phyloP scores from a whole-genome alignment of 2,113 vertebrate species.

The Pionites leucogaster region DNA sequence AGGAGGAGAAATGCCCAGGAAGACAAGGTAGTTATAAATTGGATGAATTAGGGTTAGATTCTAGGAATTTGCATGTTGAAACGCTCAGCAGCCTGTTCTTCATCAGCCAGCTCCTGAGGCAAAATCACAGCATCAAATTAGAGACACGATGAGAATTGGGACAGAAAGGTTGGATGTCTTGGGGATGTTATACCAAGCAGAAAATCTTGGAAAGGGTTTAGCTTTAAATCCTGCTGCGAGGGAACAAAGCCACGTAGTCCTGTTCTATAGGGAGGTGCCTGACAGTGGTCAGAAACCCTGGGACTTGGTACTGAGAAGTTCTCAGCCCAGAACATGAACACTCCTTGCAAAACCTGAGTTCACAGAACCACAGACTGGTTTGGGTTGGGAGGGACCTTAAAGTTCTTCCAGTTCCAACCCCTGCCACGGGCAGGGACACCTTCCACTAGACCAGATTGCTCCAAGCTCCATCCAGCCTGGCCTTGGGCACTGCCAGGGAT shows the following conservation, averaged over 20 bases:
- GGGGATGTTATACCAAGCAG: accelerated
- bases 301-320: neutral
- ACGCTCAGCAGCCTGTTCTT: neutral
- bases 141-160: neutral
- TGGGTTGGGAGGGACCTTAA: neutral
- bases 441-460: neutral
- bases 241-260: neutral
- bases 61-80: neutral
- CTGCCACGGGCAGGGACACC: neutral
- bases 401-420: neutral
- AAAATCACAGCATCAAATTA: neutral
- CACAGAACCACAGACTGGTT: neutral
- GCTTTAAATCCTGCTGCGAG: neutral
- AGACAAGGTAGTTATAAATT: neutral
- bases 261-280: neutral
- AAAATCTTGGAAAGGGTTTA: neutral
- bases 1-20: neutral
- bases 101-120: accelerated
- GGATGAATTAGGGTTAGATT: neutral
- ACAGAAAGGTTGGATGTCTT: accelerated
- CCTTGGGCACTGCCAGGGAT: neutral
- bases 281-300: neutral
- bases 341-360: neutral
- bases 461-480: neutral
- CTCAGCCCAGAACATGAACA: neutral